A percentile compares a stretch with the other conserved stretches of the same genome.
Conservation (phyloP, 2,113 vertebrate species). For the Etheostoma spectabile region DNA sequence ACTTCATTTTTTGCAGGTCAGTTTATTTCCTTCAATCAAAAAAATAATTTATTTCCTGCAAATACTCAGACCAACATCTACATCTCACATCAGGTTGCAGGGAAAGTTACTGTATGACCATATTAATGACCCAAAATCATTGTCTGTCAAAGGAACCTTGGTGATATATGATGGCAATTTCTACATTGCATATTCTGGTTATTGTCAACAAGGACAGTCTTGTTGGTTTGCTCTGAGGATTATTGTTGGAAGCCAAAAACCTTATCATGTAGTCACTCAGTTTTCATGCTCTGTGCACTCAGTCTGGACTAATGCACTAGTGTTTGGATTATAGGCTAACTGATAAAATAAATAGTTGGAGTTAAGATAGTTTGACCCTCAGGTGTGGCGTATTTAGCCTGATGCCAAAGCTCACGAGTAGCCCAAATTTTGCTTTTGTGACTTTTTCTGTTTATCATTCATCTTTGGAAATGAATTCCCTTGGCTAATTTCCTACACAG, state of each 20-base stretch:
- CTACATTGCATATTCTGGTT: not conserved
- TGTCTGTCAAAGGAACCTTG: not conserved
- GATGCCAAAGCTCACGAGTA: not conserved
- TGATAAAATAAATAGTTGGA: not conserved
- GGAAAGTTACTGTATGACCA: not conserved
- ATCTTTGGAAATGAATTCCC: not conserved
- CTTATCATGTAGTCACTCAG: not conserved
- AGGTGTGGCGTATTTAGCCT: not conserved
- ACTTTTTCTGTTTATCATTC: not conserved
- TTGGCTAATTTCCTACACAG: not conserved
- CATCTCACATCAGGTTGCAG: not conserved
- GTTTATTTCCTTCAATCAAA: not conserved
- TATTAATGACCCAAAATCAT: not conserved
- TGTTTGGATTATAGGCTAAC: not conserved
- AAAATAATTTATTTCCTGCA: not conserved
- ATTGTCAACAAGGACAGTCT: not conserved
- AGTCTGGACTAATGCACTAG: not conserved
- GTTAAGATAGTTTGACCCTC: not conserved
- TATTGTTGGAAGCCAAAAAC: not conserved
- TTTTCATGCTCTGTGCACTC: not conserved
- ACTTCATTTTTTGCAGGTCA: not conserved
- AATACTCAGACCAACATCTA: not conserved
- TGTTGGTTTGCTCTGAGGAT: not conserved
- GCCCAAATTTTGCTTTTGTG: not conserved
- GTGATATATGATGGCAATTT: not conserved